phyloP scores from a whole-genome alignment of 2,888 invertebrate species.

The Gnatocerus cornutus region DNA sequence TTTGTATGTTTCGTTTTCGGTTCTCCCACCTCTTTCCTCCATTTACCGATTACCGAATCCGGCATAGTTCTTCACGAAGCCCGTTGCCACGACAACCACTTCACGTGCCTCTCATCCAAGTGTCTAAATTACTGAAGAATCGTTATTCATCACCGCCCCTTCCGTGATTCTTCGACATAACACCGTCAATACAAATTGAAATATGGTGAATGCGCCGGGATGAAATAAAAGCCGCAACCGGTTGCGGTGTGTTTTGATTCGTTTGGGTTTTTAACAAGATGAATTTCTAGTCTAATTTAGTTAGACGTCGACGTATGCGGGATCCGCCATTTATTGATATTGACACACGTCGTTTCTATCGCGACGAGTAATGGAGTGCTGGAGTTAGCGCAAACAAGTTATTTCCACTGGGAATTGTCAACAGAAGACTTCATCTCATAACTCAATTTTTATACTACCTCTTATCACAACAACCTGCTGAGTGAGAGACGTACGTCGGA shows the following conservation, averaged over 20 bases:
- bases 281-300: conserved; percentile 45
- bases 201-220: conserved; percentile 33
- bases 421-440: conserved; percentile 70
- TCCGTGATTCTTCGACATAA: conserved; percentile 26
- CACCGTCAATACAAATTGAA: conserved; percentile 25
- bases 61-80: neutral
- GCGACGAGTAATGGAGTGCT: conserved; percentile 66
- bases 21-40: too few relatives aligned
- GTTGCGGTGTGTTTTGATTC: too few relatives aligned
- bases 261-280: conserved; percentile 17
- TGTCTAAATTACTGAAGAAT: conserved; percentile 23
- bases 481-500: conserved; percentile 40
- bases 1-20: too few relatives aligned
- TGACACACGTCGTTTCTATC: conserved; percentile 67
- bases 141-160: conserved; percentile 22
- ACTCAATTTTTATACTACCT: conserved; percentile 69
- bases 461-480: conserved; percentile 67
- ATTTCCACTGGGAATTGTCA: conserved; percentile 71
- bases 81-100: conserved; percentile 13
- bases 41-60: neutral
- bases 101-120: conserved; percentile 26
- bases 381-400: conserved; percentile 70
- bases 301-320: conserved; percentile 51
- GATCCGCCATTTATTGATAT: conserved; percentile 66
- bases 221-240: conserved; percentile 9